Evolutionary conservation across 2,113 vertebrate genomes (phyloP).

Genomic region (Cygnus atratus): DNA sequence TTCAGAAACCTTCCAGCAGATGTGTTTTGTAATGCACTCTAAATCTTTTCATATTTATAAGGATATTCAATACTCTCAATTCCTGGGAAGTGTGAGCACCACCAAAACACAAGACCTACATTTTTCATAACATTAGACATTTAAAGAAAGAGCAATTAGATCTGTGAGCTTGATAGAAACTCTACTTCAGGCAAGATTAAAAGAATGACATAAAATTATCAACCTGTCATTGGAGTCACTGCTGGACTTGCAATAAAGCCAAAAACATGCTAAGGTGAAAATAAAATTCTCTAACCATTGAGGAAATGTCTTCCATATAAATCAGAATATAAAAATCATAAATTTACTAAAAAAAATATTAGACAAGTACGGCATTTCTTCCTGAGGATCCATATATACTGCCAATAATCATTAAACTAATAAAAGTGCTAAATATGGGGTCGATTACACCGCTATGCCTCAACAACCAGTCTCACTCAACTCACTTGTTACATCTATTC

Average conservation of each 20-base stretch:
- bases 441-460: background rate
- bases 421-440: background rate
- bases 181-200: background rate
- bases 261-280: background rate
- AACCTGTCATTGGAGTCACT: background rate
- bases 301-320: background rate
- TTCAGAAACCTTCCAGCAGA: background rate
- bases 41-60: background rate
- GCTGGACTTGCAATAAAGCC: background rate
- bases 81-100: background rate
- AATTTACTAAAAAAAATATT: background rate
- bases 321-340: background rate
- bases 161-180: background rate
- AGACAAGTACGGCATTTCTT: background rate
- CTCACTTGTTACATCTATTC: background rate
- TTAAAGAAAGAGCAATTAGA: background rate
- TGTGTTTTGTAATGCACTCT: background rate
- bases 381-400: background rate
- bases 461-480: background rate
- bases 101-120: background rate
- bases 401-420: background rate
- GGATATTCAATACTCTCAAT: background rate
- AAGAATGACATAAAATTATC: background rate
- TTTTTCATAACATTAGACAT: background rate
- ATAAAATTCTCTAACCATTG: background rate